Conservation (phyloP, 1,140 invertebrate genomes). For the Acromyrmex echinatior region DNA sequence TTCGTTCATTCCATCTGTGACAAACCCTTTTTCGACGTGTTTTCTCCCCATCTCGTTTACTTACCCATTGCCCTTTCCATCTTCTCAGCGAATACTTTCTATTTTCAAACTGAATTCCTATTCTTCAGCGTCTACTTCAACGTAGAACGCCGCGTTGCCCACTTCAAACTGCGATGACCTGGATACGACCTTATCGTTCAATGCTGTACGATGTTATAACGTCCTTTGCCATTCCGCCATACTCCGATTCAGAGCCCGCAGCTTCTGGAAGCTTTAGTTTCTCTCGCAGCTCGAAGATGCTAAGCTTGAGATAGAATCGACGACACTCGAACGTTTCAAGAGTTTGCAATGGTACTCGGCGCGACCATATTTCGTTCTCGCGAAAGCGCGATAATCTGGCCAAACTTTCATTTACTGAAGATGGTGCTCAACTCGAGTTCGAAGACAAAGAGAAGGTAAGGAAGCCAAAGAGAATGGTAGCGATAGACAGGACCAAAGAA, state of each 20-base stretch:
- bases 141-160: neutral
- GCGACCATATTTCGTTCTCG: constrained; percentile 50
- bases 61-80: constrained; percentile 6
- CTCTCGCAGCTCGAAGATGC: constrained; percentile 35
- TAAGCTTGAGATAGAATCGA: constrained; percentile 60
- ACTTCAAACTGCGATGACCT: constrained; percentile 33
- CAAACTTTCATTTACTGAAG: constrained; percentile 69
- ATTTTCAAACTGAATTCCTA: constrained; percentile 8
- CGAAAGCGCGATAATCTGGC: constrained; percentile 70
- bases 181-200: constrained; percentile 27
- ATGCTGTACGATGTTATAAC: constrained; percentile 32
- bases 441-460: neutral
- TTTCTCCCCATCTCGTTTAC: neutral
- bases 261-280: constrained; percentile 48
- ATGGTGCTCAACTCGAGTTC: neutral
- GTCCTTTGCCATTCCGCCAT: neutral
- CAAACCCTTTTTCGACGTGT: neutral
- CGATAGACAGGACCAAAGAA: constrained; percentile 49
- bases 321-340: constrained; percentile 62
- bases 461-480: neutral
- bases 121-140: constrained; percentile 24
- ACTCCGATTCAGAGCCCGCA: constrained; percentile 27
- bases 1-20: neutral
- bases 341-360: constrained; percentile 44
- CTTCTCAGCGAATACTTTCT: neutral